A percentile compares a stretch with the other conserved stretches of the same genome.
Evolutionary conservation across 2,113 vertebrate species (phyloP).

Genomic region (Emydura subglobosa): DNA sequence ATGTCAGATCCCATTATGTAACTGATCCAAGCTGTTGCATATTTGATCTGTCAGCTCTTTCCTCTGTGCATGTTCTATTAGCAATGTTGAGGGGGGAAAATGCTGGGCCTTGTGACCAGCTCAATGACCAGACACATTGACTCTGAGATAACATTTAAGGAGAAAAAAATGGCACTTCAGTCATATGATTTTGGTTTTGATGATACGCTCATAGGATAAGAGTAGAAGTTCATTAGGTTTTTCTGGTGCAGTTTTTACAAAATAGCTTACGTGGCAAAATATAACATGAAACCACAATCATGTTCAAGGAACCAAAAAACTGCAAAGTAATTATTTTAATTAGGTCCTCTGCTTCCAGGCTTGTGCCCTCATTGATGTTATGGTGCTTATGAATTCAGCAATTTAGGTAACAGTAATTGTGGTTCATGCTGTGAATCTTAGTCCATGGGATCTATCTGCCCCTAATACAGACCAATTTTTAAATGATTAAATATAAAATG

Average conservation of each 20-base stretch:
- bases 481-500: neutral
- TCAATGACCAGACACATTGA: slow-evolving; percentile 4
- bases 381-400: neutral
- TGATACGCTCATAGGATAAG: neutral
- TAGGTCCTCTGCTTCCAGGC: neutral
- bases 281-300: neutral
- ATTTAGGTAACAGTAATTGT: neutral
- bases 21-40: neutral
- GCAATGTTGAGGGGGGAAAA: neutral
- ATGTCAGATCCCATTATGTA: slow-evolving; percentile 31
- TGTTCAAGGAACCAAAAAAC: neutral
- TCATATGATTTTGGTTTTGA: neutral
- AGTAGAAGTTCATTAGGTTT: neutral
- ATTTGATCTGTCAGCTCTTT: slow-evolving; percentile 45
- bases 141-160: neutral
- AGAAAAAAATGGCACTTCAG: neutral
- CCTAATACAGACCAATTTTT: neutral
- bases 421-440: neutral
- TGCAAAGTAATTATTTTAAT: neutral
- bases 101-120: neutral
- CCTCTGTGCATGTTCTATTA: rapidly evolving
- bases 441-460: neutral
- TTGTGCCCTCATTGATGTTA: neutral
- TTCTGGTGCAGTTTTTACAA: neutral
- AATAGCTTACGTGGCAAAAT: neutral